A percentile compares a stretch with the other conserved stretches of the same genome.
Evolutionary conservation across 2,888 invertebrate species (phyloP).

Genomic region (Cataglyphis cursor): DNA sequence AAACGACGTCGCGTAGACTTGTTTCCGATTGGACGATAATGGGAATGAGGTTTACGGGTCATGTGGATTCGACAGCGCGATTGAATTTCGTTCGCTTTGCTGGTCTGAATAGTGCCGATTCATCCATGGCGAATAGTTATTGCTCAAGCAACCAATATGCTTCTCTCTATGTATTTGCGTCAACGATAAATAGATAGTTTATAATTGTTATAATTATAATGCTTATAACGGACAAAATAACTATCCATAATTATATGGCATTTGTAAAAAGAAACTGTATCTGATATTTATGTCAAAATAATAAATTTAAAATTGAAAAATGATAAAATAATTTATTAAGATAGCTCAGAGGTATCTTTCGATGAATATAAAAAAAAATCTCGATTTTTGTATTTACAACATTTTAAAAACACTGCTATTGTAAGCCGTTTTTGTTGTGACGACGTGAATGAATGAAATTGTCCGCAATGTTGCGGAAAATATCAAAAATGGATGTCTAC

Average conservation of each 20-base stretch:
- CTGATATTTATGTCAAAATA: neutral
- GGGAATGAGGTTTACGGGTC: slow-evolving; percentile 53
- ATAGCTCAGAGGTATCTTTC: neutral
- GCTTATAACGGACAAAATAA: neutral
- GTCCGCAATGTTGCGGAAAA: neutral
- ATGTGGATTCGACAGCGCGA: slow-evolving; percentile 48
- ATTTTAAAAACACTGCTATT: neutral
- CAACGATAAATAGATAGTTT: slow-evolving; percentile 18
- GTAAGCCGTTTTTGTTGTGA: neutral
- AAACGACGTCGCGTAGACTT: slow-evolving; percentile 42
- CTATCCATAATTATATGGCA: neutral
- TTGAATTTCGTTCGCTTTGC: slow-evolving; percentile 55
- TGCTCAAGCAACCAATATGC: neutral
- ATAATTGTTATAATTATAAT: neutral
- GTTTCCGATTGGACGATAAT: slow-evolving; percentile 54
- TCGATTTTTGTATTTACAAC: neutral
- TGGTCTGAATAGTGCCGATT: slow-evolving; percentile 45
- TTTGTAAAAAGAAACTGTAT: neutral
- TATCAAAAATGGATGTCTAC: neutral
- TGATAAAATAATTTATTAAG: neutral
- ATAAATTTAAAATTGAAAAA: neutral
- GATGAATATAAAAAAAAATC: neutral
- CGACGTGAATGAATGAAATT: neutral
- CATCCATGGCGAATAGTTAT: slow-evolving; percentile 37
- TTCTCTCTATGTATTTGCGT: slow-evolving; percentile 14